phyloP scores from a whole-genome alignment of 2,113 vertebrate genomes.

The Sus scrofa region DNA sequence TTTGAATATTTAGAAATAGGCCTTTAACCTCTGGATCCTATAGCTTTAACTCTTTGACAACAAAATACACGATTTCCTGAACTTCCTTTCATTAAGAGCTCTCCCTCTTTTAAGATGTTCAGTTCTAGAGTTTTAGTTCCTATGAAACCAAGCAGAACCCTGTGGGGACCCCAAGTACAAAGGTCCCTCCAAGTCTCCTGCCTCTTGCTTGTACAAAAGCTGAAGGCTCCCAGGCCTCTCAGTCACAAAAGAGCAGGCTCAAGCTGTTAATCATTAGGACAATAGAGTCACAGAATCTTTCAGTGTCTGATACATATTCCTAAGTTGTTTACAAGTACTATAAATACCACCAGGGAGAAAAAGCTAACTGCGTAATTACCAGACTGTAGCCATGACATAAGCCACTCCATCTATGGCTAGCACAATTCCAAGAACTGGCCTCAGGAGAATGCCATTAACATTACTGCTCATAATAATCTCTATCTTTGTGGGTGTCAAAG shows the following conservation, averaged over 20 bases:
- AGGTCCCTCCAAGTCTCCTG: not conserved
- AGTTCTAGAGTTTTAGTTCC: not conserved
- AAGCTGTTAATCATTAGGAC: not conserved
- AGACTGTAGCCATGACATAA: too few species aligned
- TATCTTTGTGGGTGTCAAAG: not conserved
- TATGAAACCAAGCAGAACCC: not conserved
- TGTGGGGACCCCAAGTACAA: not conserved
- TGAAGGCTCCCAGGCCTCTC: not conserved
- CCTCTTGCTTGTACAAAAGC: not conserved
- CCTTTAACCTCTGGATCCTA: not conserved
- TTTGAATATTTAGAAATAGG: conserved; percentile 2
- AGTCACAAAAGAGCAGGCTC: not conserved
- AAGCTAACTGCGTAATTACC: not conserved
- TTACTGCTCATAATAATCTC: not conserved
- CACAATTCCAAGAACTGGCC: not conserved
- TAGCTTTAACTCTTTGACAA: not conserved
- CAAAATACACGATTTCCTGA: not conserved
- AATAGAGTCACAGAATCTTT: not conserved
- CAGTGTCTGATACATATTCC: not conserved
- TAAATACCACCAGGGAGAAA: not conserved
- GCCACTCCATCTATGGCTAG: too few species aligned
- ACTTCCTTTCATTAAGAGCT: not conserved
- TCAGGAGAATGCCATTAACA: not conserved
- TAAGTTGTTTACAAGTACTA: not conserved
- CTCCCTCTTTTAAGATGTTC: not conserved